Evolutionary conservation across 1,140 invertebrate species (phyloP).

Genomic region (Drosophila trapezifrons): DNA sequence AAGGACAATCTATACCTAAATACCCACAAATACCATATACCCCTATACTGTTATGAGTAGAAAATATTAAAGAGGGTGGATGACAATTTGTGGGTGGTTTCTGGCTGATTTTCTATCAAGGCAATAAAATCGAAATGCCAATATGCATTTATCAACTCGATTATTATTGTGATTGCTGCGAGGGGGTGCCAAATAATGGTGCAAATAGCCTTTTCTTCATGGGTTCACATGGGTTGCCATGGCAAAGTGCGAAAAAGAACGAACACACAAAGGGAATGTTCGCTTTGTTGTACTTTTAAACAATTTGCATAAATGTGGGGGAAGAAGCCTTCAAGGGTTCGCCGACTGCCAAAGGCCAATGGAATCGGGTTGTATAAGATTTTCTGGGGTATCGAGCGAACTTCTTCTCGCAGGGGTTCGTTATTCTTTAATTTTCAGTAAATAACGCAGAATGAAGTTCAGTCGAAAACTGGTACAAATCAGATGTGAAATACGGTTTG

Average conservation of each 20-base stretch:
- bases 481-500: background rate
- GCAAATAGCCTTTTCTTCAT: constrained; percentile 11
- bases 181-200: background rate
- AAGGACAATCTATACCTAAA: no score
- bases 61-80: constrained; percentile 12
- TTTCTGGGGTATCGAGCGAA: constrained; percentile 25
- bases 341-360: constrained; percentile 35
- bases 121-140: constrained; percentile 52
- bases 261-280: constrained; percentile 17
- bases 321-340: constrained; percentile 26
- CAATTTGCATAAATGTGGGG: constrained; percentile 44
- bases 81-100: constrained; percentile 12
- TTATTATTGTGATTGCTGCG: constrained; percentile 37
- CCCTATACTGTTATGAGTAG: background rate
- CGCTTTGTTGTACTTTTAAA: constrained; percentile 45
- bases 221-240: constrained; percentile 23
- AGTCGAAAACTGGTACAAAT: background rate
- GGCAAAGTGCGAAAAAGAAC: constrained; percentile 28
- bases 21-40: background rate
- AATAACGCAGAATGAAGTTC: background rate
- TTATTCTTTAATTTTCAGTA: background rate
- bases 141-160: constrained; percentile 50
- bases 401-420: background rate
- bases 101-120: constrained; percentile 14
- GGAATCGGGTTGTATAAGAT: constrained; percentile 24